Base-by-base conservation (phyloP, 2,113 vertebrate species). In the Sciurus niger region DNA sequence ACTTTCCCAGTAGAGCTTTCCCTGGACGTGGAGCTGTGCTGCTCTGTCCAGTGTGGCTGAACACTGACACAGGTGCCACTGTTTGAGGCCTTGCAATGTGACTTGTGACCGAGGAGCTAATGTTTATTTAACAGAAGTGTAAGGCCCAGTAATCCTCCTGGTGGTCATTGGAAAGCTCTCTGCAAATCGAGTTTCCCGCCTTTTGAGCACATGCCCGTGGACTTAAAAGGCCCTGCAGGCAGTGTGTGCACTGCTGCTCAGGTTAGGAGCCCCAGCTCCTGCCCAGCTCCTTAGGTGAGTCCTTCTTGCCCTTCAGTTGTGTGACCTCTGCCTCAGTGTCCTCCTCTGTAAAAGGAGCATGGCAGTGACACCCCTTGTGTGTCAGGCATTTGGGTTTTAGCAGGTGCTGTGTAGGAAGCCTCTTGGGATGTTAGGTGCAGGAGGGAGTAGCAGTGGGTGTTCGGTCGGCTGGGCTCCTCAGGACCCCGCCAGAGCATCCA, bases 161-260 rank as follows among this genome's bases (percentile, higher is more conserved):
- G 18, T 30, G 34, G 22, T 16, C 51, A 2, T 1, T 30, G 22
- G 58, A 46, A 40, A 46, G 30, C 32, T 12, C 51, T 1, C 43
- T 65, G 22, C 12, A 32, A 25, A 3, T 28, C 32, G 20, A 10
- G 25, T 6, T 20, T 30, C 2, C 18, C 11, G 14, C 22, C 4
- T 34, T 3, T 22, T n/a, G 9, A 22, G 8, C 24, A 0, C 0
- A 18, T 0, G 0, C 46, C 13, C 2, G 0, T 46, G 17, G 0
- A 0, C n/a, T 24, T 10, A 4, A 22, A 82, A 30, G 34, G 2
- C 40, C 1, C 1, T 1, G 0, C 0, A 0, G 1, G n/a, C 30
- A 0, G 16, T 0, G 58, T 34, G 65, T n/a, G 34, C 16, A 2
- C 67, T n/a, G 2, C 67, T n/a, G 6, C 32, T 68, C 6, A 58